Conservation (phyloP, 2,113 vertebrate genomes). For the Trogon surrucura region DNA sequence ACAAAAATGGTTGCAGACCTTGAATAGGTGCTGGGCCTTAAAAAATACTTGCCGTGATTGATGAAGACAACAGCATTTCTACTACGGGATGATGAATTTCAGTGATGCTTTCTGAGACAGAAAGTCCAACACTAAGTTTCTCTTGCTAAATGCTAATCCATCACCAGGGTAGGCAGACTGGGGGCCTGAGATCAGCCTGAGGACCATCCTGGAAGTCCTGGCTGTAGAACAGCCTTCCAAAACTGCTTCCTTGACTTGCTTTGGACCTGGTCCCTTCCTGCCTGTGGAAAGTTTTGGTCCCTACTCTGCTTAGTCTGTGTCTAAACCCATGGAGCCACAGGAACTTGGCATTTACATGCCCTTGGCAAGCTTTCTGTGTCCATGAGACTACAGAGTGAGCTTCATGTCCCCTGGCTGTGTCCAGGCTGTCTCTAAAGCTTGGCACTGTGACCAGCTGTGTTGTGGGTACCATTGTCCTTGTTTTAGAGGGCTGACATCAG, state of each 20-base stretch:
- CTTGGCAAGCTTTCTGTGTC: not conserved
- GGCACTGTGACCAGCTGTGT: not conserved
- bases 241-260: not conserved
- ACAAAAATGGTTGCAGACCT: not conserved
- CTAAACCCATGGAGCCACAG: not conserved
- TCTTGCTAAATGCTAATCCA: not conserved
- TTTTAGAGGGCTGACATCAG: not conserved
- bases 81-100: not conserved
- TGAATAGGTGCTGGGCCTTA: not conserved
- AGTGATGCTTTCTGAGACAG: not conserved
- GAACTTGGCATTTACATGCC: not conserved
- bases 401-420: not conserved
- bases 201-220: not conserved
- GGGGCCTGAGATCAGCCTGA: not conserved
- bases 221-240: not conserved
- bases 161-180: not conserved
- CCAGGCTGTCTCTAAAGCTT: not conserved
- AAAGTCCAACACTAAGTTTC: not conserved
- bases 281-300: not conserved
- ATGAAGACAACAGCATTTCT: not conserved
- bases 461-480: accelerated
- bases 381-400: not conserved
- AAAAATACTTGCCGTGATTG: not conserved
- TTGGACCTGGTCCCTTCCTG: not conserved
- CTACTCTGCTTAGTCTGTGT: not conserved